Conservation (phyloP, 2,888 invertebrate species). For the Panorpa germanica region DNA sequence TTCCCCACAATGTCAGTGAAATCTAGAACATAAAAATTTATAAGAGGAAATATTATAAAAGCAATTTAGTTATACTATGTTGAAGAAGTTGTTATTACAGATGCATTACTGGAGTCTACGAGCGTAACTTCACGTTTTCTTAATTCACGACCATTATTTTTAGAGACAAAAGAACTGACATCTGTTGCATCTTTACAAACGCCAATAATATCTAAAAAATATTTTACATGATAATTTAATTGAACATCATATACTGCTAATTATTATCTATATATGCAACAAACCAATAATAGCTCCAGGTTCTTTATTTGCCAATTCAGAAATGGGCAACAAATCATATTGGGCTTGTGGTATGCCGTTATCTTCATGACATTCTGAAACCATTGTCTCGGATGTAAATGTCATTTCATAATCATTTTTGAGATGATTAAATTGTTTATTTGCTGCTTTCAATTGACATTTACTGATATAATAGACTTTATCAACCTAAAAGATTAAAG, state of each 20-base stretch:
- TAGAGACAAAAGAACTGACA: constrained; percentile 48
- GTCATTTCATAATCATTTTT: constrained; percentile 96
- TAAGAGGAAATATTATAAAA: constrained; percentile 5
- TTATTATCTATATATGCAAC: constrained; percentile 14
- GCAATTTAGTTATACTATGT: constrained; percentile 1
- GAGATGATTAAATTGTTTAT: constrained; percentile 66
- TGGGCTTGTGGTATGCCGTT: constrained; percentile 53
- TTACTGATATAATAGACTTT: constrained; percentile 77
- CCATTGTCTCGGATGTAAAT: constrained; percentile 52
- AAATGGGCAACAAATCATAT: constrained; percentile 61
- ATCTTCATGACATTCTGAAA: constrained; percentile 37
- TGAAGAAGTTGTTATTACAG: constrained; percentile 25
- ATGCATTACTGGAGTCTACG: constrained; percentile 66
- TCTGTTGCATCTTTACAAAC: constrained; percentile 61
- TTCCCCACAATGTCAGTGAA: constrained; percentile 80
- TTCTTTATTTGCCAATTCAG: constrained; percentile 43
- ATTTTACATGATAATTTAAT: constrained; percentile 5
- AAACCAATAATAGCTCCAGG: constrained; percentile 55
- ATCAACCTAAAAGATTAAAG: constrained; percentile 33
- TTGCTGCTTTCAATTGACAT: constrained; percentile 77
- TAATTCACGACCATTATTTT: constrained; percentile 60
- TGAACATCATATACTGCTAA: too few relatives aligned
- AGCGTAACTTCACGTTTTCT: constrained; percentile 76
- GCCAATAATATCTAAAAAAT: constrained; percentile 64
- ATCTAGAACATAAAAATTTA: constrained; percentile 27